Evolutionary conservation across 2,113 vertebrate genomes (phyloP).

Genomic region (Psilopsiagon aymara): DNA sequence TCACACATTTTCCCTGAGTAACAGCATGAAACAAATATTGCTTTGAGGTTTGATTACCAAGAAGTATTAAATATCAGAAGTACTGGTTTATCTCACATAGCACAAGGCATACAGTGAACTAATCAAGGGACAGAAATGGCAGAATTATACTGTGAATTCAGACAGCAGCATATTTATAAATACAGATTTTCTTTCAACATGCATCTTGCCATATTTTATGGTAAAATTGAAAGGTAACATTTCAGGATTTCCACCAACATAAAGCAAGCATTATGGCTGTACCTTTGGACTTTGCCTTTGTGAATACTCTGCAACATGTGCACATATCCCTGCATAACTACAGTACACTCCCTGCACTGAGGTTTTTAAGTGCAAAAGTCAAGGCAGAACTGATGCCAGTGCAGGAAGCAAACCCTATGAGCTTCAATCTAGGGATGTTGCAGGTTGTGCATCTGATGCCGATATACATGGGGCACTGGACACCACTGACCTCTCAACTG

Average conservation of each 20-base stretch:
- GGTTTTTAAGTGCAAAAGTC: not conserved
- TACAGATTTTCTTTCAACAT: not conserved
- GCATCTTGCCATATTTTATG: not conserved
- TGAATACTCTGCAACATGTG: not conserved
- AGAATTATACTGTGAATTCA: not conserved
- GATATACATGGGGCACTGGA: not conserved
- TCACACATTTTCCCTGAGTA: not conserved
- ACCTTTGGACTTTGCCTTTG: not conserved
- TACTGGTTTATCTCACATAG: not conserved
- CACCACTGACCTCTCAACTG: not conserved
- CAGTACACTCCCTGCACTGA: not conserved
- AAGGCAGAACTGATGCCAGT: not conserved
- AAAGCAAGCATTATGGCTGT: not conserved
- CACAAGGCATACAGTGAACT: not conserved
- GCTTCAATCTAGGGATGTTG: rapidly evolving
- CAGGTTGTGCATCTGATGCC: rapidly evolving
- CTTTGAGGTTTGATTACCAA: not conserved
- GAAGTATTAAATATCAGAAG: not conserved
- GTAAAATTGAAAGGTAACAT: not conserved
- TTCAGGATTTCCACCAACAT: not conserved
- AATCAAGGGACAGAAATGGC: not conserved
- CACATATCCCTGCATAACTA: not conserved
- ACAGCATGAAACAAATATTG: not conserved
- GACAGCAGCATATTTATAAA: not conserved
- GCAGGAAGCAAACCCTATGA: not conserved